Percentiles rank a stretch among this genome's conserved stretches.
Evolutionary conservation across 2,888 invertebrate species (phyloP).

Genomic region (Polyommatus iphigenia): DNA sequence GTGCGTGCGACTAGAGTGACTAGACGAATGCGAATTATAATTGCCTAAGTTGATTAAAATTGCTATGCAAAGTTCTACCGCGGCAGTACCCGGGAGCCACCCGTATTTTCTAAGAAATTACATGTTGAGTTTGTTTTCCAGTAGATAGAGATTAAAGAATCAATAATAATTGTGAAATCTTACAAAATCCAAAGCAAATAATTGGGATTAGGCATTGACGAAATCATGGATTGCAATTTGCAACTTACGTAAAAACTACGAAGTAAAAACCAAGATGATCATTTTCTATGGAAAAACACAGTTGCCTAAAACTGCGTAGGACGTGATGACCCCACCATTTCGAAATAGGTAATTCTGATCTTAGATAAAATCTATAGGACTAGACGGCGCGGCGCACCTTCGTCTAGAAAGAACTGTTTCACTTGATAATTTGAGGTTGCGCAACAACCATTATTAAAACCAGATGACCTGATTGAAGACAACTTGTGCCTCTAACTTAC

Average conservation of each 20-base stretch:
- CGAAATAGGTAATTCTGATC: neutral
- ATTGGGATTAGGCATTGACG: too few species aligned
- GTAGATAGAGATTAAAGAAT: neutral
- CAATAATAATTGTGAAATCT: too few species aligned
- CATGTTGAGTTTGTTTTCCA: neutral
- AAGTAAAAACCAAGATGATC: neutral
- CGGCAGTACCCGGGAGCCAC: too few species aligned
- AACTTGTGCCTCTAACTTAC: neutral
- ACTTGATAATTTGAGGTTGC: slow-evolving; percentile 3
- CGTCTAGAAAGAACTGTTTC: neutral
- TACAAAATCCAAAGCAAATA: neutral
- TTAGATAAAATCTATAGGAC: neutral
- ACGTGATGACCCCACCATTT: slow-evolving; percentile 5
- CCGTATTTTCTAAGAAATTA: too few species aligned
- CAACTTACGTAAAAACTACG: neutral
- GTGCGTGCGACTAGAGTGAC: too few species aligned
- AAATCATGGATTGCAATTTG: neutral
- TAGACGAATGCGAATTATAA: too few species aligned
- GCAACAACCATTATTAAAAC: neutral
- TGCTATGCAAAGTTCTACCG: too few species aligned
- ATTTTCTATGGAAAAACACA: slow-evolving; percentile 4
- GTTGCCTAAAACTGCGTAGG: neutral
- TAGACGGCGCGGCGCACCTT: slow-evolving; percentile 48
- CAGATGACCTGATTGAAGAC: neutral
- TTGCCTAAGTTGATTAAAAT: too few species aligned